These are phyloP conservation scores for Hyphantria cunea DNA, from an alignment of 1,140 invertebrate species.

Conservation along the genomic window DNA sequence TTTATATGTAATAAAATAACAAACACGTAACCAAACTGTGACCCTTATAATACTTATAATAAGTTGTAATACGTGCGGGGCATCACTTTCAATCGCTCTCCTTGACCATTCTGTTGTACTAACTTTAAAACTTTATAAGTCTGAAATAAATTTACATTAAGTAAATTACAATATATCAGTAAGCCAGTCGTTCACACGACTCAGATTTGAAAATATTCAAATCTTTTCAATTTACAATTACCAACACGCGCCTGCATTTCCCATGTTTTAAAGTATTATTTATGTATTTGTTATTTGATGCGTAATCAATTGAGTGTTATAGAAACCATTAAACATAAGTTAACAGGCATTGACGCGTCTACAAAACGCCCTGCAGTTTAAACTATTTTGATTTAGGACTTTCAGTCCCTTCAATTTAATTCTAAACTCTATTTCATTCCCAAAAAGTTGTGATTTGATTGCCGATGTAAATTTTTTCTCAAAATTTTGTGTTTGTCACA, in stretches of 20 bases:
- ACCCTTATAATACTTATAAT: too few species aligned
- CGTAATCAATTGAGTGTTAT: conserved; percentile 74
- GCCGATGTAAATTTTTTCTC: conserved; percentile 35
- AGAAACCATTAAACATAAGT: conserved; percentile 69
- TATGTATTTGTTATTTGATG: conserved; percentile 49
- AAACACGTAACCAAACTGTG: too few species aligned
- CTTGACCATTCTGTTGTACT: too few species aligned
- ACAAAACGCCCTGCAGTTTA: conserved; percentile 69
- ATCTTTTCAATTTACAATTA: conserved; percentile 32
- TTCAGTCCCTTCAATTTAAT: conserved; percentile 8
- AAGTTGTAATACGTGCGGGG: too few species aligned
- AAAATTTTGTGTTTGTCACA: conserved; percentile 41
- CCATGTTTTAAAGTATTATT: conserved; percentile 56
- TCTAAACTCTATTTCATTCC: conserved; percentile 24
- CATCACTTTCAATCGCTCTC: too few species aligned
- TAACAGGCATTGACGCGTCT: conserved; percentile 55
- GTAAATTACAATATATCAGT: too few species aligned
- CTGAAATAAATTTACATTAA: too few species aligned
- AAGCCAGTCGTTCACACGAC: conserved; percentile 25
- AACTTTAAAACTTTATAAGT: too few species aligned
- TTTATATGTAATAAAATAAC: too few species aligned
- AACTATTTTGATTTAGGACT: conserved; percentile 62
- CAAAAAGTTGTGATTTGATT: conserved; percentile 24
- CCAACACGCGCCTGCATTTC: conserved; percentile 51
- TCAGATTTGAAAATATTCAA: conserved; percentile 46